phyloP scores from a whole-genome alignment of 1,140 invertebrate species.

The Diorhabda carinulata region DNA sequence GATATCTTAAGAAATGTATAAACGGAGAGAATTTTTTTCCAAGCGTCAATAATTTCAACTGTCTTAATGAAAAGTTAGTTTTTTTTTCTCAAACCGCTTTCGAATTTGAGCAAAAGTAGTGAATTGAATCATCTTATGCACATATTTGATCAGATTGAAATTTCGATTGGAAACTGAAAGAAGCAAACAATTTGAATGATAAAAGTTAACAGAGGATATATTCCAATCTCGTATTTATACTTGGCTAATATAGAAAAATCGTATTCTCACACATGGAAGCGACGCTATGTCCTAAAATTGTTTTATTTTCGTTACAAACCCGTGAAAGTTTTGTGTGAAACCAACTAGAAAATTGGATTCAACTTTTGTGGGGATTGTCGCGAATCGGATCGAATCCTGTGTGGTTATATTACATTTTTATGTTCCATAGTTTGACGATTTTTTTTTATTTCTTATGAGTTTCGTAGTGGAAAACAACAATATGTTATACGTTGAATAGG shows the following conservation, averaged over 20 bases:
- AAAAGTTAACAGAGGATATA: too few relatives aligned
- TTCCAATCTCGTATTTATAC: too few relatives aligned
- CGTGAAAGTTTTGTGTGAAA: conserved; percentile 37
- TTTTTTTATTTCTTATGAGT: conserved; percentile 7
- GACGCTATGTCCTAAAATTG: conserved; percentile 36
- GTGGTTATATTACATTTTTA: conserved; percentile 17
- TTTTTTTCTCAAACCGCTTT: too few relatives aligned
- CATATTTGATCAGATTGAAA: too few relatives aligned
- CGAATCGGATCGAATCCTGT: conserved; percentile 10
- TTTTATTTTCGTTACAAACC: conserved; percentile 36
- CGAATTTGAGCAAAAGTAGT: too few relatives aligned
- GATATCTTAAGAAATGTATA: too few relatives aligned
- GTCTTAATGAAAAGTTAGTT: too few relatives aligned
- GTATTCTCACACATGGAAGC: not conserved
- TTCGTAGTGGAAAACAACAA: conserved; percentile 12
- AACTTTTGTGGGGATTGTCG: conserved; percentile 31
- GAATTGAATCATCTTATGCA: too few relatives aligned
- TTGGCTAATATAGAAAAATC: conserved; percentile 5
- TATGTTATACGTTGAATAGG: conserved; percentile 5
- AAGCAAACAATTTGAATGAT: too few relatives aligned
- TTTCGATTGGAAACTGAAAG: too few relatives aligned
- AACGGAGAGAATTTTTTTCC: too few relatives aligned
- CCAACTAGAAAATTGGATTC: conserved; percentile 41
- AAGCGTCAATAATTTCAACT: too few relatives aligned
- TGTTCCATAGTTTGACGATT: conserved; percentile 15